These are phyloP conservation scores for Corvus hawaiiensis DNA, from an alignment of 2,113 vertebrate genomes.

Conservation along the genomic window DNA sequence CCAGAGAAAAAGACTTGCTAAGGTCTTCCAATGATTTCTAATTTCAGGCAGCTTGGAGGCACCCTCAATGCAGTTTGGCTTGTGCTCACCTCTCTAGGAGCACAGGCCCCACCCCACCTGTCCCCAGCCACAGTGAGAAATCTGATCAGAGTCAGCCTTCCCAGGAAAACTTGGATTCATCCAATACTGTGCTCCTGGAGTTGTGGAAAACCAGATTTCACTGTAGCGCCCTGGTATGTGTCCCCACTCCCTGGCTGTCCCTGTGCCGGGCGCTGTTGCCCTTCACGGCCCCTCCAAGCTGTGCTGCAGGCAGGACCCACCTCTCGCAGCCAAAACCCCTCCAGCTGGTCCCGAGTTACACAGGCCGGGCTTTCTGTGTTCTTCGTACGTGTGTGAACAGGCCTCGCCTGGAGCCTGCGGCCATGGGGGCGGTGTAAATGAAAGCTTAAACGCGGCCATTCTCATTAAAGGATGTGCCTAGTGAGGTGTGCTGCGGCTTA, in stretches of 20 bases:
- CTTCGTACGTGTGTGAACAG: background rate
- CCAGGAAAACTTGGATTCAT: background rate
- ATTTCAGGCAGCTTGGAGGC: background rate
- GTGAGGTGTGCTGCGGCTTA: background rate
- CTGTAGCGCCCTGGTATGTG: fast-evolving
- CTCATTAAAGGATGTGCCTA: background rate
- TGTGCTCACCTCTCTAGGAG: background rate
- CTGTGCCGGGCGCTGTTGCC: background rate
- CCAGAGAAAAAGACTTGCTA: background rate
- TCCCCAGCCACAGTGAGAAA: background rate
- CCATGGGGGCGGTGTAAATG: background rate
- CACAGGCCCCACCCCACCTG: background rate
- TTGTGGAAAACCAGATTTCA: background rate
- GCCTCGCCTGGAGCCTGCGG: background rate
- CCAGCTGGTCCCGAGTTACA: background rate
- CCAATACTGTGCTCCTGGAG: background rate
- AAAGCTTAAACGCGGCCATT: background rate
- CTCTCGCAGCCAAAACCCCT: background rate
- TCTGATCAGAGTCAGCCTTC: background rate
- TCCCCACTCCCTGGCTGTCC: background rate
- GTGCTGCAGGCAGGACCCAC: background rate
- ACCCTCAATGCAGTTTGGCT: background rate
- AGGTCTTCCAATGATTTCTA: background rate
- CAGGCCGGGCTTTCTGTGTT: background rate
- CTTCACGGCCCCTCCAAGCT: background rate